phyloP scores from a whole-genome alignment of 2,113 vertebrate genomes.

The Amia ocellicauda region DNA sequence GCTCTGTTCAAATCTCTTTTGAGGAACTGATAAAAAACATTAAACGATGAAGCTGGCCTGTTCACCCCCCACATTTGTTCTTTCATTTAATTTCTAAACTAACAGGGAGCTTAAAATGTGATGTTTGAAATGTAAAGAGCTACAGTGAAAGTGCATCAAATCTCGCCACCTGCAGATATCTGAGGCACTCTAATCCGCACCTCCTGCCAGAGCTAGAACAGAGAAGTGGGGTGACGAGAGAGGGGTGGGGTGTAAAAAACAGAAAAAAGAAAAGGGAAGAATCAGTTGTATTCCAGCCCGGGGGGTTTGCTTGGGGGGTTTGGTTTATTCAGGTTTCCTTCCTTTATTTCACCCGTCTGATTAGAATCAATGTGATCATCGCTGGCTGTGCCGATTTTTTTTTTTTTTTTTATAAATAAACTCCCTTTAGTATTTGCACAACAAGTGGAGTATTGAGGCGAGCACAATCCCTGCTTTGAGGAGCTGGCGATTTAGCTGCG shows the following conservation, averaged over 20 bases:
- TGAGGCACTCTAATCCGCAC: neutral
- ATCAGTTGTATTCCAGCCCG: neutral
- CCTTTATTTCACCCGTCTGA: neutral
- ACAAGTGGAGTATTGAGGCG: constrained; percentile 15
- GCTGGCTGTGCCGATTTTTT: constrained; percentile 4
- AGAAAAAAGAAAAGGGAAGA: neutral
- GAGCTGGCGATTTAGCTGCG: neutral
- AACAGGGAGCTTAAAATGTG: neutral
- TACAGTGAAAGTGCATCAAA: neutral
- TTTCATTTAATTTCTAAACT: constrained; percentile 2
- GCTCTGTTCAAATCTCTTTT: neutral
- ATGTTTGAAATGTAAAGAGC: neutral
- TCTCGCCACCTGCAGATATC: neutral
- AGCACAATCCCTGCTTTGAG: constrained; percentile 31
- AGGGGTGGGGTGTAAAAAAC: neutral
- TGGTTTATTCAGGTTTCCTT: constrained; percentile 2
- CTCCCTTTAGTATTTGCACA: constrained; percentile 18
- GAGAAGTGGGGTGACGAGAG: no score
- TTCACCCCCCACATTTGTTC: neutral
- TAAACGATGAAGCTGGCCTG: neutral
- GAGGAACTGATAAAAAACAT: neutral
- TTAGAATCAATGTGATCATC: constrained; percentile 5
- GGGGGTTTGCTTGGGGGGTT: neutral
- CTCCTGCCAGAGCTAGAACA: neutral
- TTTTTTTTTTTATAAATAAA: constrained; percentile 24